Base-by-base conservation (phyloP, 2,113 vertebrate genomes). In the Ammospiza caudacuta region DNA sequence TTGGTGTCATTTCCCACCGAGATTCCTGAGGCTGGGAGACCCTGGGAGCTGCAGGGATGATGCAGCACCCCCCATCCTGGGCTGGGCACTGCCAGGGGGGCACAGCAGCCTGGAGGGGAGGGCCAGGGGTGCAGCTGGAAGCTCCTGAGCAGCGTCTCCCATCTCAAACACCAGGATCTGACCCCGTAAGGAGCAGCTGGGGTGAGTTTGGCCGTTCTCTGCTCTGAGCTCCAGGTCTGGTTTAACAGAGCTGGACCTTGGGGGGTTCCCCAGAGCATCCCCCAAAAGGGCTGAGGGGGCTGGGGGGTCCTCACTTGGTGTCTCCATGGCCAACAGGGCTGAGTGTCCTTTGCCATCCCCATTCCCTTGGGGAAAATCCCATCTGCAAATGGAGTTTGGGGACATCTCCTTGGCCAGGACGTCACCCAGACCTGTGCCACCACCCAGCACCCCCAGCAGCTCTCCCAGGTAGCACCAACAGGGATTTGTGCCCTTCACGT, bases 151-250 rank as follows among this genome's bases (percentile, higher is more conserved):
- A 39, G 35, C 20, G 0, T 12, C 19, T 69, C 91, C 73, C 63
- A 49, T 9, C 55, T 51, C 55, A 43, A 82, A 9, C 2, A 1
- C 41, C 59, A 3, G 22, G 33, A 5, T 20, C 33, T 5, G 9
- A 5, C 2, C 23, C 37, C 29, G 0, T 0, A 2, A 0, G 23
- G 6, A 43, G 47, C 57, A 27, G 8, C 19, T 12, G 70, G 2
- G 12, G 6, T 4, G 78, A 76, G 64, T 63, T 92, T 7, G 59
- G 39, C 33, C 1, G 7, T 37, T 88, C 79, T 19, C 49, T 80
- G 69, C 70, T 22, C 33, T 1, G 0, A 29, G 28, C 14, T 43
- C n/a, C 57, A 28, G 25, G 55, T 1, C 54, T 39, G 37, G 37
- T 39, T 39, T 39, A 39, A 39, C 37, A 39, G 37, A 39, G 37